These are phyloP conservation scores for Apeltes quadracus DNA, from an alignment of 2,113 vertebrate species.

Conservation along the genomic window DNA sequence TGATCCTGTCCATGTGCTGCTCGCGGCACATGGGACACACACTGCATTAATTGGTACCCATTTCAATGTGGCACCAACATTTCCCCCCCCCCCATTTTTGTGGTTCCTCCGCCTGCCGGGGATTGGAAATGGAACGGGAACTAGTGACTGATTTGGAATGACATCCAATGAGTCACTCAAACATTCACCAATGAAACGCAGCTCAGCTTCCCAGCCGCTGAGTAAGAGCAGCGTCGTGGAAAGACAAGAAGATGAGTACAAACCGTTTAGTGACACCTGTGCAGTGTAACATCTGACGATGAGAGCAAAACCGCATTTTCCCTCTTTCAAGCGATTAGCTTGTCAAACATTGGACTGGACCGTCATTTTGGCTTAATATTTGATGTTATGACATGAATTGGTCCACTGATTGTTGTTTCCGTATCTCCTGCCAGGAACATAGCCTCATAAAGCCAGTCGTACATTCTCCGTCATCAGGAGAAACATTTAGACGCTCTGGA, in stretches of 20 bases:
- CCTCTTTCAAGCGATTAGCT: conserved; percentile 50
- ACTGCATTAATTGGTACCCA: conserved; percentile 54
- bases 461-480: conserved; percentile 55
- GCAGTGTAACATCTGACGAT: conserved; percentile 22
- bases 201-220: conserved; percentile 16
- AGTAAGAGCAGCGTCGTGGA: conserved; percentile 33
- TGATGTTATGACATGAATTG: conserved; percentile 49
- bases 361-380: conserved; percentile 26
- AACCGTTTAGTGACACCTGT: conserved; percentile 8
- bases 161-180: conserved; percentile 50
- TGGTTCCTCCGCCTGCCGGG: conserved; percentile 60
- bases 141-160: conserved; percentile 59
- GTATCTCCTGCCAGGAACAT: conserved; percentile 58
- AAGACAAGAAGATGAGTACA: conserved; percentile 14
- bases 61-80: conserved; percentile 55
- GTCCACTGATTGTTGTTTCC: conserved; percentile 29
- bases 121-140: conserved; percentile 70
- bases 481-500: conserved; percentile 47
- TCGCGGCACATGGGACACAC: conserved; percentile 47
- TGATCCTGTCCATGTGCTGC: conserved; percentile 36
- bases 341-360: conserved; percentile 31
- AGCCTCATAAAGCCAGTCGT: conserved; percentile 41
- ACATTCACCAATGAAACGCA: conserved; percentile 16
- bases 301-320: conserved; percentile 33
- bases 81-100: conserved; percentile 51